Base-by-base conservation (phyloP, 1,140 invertebrate species). In the Antheraea mylitta region DNA sequence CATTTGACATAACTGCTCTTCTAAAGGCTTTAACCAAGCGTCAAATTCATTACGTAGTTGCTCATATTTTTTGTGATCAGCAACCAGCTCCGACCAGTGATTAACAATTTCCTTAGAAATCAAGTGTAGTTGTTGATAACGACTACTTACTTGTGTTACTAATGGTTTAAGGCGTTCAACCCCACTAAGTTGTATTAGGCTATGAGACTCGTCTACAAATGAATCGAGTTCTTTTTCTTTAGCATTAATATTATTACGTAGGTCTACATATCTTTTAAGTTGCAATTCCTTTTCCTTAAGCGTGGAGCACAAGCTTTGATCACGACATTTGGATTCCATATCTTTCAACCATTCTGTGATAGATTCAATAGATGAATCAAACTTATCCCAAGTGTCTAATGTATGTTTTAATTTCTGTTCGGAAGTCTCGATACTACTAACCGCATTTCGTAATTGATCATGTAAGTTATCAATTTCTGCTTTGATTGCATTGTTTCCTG, bases 121-220 rank as follows among this genome's bases (percentile, higher is more conserved):
- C 16, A 95, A 94, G 76, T 96, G 95, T 30, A 99, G 90, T 63
- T 96, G 93, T 88, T 98, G 97, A 86, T 99, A 99, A 78, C 96
- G 94, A 80, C 96, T 98, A 77, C 96, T 98, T 16, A 98, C 95
- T 93, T 99, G 98, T 0, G 97, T 96, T 18, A 98, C 96, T 66
- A 98, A 92, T 8, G 97, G 96, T 85, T 98, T 98, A 7, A 99
- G 94, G 64, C 96, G 94, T 74, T 98, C 97, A 0, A 97, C 96
- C 3, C 95, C 95, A 87, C 96, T 98, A 3, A 95, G 93, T 83
- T 98, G 96, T 0, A 98, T 94, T 62, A 99, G 92, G 30, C 94
- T 94, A 84, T 99, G 97, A n/a, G 97, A 97, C 75, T 96, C 95
- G 89, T 99, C 98, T 11, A 98, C 95, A 87, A 99, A 98, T 36